Evolutionary conservation across 2,113 vertebrate species (phyloP).

Genomic region (Phylloscopus trochiloides): DNA sequence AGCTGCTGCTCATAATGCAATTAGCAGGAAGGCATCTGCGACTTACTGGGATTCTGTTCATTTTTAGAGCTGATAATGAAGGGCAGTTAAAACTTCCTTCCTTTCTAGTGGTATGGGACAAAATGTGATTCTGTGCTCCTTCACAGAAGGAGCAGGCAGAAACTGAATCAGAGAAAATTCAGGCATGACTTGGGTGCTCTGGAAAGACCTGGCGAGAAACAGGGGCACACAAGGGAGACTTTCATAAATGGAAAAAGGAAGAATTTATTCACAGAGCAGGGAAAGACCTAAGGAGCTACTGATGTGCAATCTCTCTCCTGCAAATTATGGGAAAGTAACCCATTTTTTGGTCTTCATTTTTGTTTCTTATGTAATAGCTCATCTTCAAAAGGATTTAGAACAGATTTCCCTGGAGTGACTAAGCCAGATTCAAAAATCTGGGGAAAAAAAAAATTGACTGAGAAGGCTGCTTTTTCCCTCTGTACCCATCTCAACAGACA

Average conservation of each 20-base stretch:
- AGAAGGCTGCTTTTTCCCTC: neutral
- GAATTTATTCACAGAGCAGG: neutral
- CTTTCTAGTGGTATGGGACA: neutral
- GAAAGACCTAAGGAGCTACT: neutral
- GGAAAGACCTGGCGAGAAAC: neutral
- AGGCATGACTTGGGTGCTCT: neutral
- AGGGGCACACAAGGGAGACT: neutral
- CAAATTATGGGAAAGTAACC: slow-evolving; percentile 33
- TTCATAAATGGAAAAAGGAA: neutral
- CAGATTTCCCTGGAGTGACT: slow-evolving; percentile 32
- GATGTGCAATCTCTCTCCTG: neutral
- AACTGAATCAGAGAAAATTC: neutral
- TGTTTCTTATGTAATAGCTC: slow-evolving; percentile 46
- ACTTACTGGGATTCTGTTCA: neutral
- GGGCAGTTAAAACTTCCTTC: neutral
- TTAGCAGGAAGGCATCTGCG: neutral
- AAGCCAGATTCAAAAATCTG: neutral
- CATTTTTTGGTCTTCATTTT: slow-evolving; percentile 35
- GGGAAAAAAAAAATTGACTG: neutral
- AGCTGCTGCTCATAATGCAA: neutral
- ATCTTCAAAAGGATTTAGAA: slow-evolving; percentile 44
- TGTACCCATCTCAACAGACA: neutral
- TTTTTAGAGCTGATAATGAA: neutral
- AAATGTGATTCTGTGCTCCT: neutral
- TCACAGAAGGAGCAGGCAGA: neutral